Percentiles rank a stretch among this genome's conserved stretches.
Evolutionary conservation across 2,113 vertebrate species (phyloP).

Genomic region (Gallinago paraguaiae): DNA sequence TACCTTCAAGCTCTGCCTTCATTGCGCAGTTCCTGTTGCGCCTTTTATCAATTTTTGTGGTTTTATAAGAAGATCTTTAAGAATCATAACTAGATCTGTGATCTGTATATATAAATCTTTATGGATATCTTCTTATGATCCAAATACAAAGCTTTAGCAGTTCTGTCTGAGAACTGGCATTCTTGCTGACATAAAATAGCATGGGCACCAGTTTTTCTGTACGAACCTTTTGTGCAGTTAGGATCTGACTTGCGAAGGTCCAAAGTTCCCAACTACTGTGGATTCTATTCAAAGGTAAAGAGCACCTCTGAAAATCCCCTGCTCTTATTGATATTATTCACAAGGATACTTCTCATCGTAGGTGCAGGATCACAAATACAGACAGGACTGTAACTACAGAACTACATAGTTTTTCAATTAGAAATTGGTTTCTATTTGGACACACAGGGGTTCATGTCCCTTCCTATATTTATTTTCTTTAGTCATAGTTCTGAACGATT

Average conservation of each 20-base stretch:
- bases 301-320: not conserved
- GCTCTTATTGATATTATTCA: not conserved
- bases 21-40: not conserved
- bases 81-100: not conserved
- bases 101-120: not conserved
- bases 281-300: not conserved
- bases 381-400: not conserved
- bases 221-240: not conserved
- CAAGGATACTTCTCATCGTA: not conserved
- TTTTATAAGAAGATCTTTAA: not conserved
- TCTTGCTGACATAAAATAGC: not conserved
- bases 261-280: not conserved
- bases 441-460: not conserved
- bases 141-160: not conserved
- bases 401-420: not conserved
- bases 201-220: not conserved
- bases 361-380: not conserved
- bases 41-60: not conserved
- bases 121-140: not conserved
- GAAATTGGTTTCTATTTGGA: not conserved
- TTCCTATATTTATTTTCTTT: not conserved
- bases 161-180: not conserved
- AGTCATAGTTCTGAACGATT: not conserved
- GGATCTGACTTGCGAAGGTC: not conserved
- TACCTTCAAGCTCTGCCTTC: not conserved